phyloP scores from a whole-genome alignment of 2,797 vertebrate species.

The Menidia menidia region DNA sequence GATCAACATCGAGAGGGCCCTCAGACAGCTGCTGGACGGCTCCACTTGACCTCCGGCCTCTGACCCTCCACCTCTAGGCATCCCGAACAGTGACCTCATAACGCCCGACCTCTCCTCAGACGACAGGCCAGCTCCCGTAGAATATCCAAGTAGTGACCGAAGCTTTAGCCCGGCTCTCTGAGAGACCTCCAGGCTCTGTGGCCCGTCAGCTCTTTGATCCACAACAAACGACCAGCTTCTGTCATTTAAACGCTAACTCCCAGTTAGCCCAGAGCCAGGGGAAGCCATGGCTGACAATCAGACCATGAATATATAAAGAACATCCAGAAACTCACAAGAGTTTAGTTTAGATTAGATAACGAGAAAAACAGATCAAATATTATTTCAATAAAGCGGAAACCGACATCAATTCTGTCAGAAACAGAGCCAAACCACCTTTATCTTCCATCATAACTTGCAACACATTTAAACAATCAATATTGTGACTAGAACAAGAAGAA shows the following conservation, averaged over 20 bases:
- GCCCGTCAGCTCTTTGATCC: constrained; percentile 62
- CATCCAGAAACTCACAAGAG: no score
- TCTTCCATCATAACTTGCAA: no score
- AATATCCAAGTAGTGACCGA: constrained; percentile 53
- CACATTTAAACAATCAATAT: no score
- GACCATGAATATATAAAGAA: no score
- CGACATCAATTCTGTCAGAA: no score
- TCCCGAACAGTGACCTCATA: constrained; percentile 66
- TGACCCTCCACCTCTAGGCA: constrained; percentile 51
- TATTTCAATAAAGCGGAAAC: no score
- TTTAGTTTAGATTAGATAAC: no score
- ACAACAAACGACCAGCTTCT: background rate
- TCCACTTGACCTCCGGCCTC: constrained; percentile 74
- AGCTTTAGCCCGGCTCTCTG: constrained; percentile 35
- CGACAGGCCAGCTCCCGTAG: constrained; percentile 49
- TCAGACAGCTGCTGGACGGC: constrained; percentile 93
- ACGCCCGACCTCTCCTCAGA: constrained; percentile 55
- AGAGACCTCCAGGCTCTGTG: constrained; percentile 15
- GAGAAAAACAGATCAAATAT: no score
- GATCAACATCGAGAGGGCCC: constrained; percentile 98
- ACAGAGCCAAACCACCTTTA: no score
- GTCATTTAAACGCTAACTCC: background rate
- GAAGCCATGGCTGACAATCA: no score
- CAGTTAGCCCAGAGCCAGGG: no score
- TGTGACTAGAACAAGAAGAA: no score